Conservation (phyloP, 2,888 invertebrate species). For the Rhimphoctona megacephalus region DNA sequence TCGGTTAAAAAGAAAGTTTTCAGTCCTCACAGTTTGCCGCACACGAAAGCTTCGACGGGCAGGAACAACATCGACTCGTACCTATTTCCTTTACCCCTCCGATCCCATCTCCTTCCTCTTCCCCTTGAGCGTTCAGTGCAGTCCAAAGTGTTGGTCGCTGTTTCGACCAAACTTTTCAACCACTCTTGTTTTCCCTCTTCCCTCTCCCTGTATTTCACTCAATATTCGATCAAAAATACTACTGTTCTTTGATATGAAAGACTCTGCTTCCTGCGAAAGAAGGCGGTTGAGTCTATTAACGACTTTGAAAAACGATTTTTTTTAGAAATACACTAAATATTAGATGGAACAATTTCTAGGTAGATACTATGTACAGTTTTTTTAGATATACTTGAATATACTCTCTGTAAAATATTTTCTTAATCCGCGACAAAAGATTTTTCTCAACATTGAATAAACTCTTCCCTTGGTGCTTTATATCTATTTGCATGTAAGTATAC, state of each 20-base stretch:
- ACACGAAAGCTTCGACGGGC: conserved; percentile 39
- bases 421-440: conserved; percentile 13
- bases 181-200: conserved; percentile 41
- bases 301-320: background rate
- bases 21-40: conserved; percentile 48
- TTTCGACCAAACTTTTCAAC: conserved; percentile 60
- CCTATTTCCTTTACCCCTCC: conserved; percentile 14
- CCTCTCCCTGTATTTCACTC: conserved; percentile 8
- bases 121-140: conserved; percentile 22
- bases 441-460: background rate
- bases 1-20: conserved; percentile 68
- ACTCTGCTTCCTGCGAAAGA: background rate
- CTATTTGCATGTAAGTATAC: conserved; percentile 34
- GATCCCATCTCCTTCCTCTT: background rate
- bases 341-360: background rate
- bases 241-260: conserved; percentile 23
- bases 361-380: background rate
- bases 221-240: conserved; percentile 45
- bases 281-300: background rate
- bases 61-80: conserved; percentile 51
- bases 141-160: conserved; percentile 49
- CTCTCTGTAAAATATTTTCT: background rate
- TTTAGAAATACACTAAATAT: background rate
- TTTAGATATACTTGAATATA: background rate
- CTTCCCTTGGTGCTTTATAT: background rate